A percentile compares a stretch with the other conserved stretches of the same genome.
These are phyloP conservation scores for Decapterus maruadsi DNA, from an alignment of 2,797 vertebrate species.

Conservation along the genomic window DNA sequence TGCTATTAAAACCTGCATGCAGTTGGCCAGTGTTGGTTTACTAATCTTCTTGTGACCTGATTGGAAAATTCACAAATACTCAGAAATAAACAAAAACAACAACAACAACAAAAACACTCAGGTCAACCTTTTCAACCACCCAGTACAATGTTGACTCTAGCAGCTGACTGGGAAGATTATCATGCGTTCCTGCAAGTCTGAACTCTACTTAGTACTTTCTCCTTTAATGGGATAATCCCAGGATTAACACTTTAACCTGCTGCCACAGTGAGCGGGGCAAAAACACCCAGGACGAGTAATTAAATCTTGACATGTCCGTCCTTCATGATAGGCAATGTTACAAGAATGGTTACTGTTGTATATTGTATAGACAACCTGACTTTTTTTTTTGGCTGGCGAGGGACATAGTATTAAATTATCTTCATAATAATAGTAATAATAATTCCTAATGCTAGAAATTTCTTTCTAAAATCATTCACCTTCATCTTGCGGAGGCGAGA, in stretches of 20 bases:
- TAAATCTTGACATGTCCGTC: not conserved
- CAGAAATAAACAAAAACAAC: not conserved
- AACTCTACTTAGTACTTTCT: constrained; percentile 1
- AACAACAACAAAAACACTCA: not conserved
- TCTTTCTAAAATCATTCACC: constrained; percentile 76
- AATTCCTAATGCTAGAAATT: not conserved
- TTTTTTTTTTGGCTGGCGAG: not conserved
- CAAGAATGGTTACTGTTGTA: not conserved
- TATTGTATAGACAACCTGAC: not conserved
- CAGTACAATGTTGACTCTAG: not conserved
- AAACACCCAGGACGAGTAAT: constrained; percentile 16
- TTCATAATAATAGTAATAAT: not conserved
- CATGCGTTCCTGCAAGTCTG: not conserved
- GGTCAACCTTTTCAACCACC: too few relatives aligned
- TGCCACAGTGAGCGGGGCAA: not conserved
- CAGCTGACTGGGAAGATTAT: constrained; percentile 7
- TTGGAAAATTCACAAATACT: not conserved
- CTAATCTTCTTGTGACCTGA: not conserved
- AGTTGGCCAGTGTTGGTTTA: not conserved
- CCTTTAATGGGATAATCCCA: constrained; percentile 35
- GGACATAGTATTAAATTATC: not conserved
- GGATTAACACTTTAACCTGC: constrained; percentile 28
- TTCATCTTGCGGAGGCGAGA: constrained; percentile 99
- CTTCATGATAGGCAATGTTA: not conserved
- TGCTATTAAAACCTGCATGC: not conserved